Evolutionary conservation across 2,888 invertebrate species (phyloP), one percentile per base, ranked within the genome.

Genomic region (Apoderus coryli): DNA sequence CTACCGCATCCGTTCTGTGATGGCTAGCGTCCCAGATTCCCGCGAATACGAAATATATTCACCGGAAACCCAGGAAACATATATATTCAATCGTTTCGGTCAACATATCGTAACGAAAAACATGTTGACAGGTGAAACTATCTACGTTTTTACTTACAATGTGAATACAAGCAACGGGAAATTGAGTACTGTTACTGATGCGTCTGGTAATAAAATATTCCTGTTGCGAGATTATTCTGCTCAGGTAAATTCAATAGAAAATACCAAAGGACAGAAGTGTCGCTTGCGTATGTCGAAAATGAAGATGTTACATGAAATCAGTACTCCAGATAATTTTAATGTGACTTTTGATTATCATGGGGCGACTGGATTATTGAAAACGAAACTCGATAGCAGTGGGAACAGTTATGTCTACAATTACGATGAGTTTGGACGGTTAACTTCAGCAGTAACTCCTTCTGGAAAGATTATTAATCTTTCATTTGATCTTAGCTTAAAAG

Each of bases 121-220:
- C 51, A 92, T 96, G 36, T 63, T 95, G n/a, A 93, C 93, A 0
- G 89, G 88, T 0, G 88, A 89, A 57, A 85, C 80, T 3, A 78
- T 85, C 41, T 95, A 92, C 54, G 75, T 84, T 2, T 96, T 95
- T 53, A 81, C 89, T 0, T 96, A 96, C 60, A 92, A 89, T 44
- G 89, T 93, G 1, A 93, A 93, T 53, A 93, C 93, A 0, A 90
- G 88, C 48, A 92, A 89, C 49, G 95, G 95, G 0, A 90, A 89
- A 53, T 64, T 96, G 11, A 86, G 85, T 48, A 84, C 86, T 0
- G 89, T 96, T 0, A 88, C 88, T 0, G 93, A 93, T 51, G 81
- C 89, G 0, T 86, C 89, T 3, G 88, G 89, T 27, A 86, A 86
- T 49, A 84, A 85, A 57, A 81, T 85, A 0, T 85, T 85, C 60